Evolutionary conservation across 2,888 invertebrate genomes (phyloP).

Genomic region (Spilosoma lubricipeda): DNA sequence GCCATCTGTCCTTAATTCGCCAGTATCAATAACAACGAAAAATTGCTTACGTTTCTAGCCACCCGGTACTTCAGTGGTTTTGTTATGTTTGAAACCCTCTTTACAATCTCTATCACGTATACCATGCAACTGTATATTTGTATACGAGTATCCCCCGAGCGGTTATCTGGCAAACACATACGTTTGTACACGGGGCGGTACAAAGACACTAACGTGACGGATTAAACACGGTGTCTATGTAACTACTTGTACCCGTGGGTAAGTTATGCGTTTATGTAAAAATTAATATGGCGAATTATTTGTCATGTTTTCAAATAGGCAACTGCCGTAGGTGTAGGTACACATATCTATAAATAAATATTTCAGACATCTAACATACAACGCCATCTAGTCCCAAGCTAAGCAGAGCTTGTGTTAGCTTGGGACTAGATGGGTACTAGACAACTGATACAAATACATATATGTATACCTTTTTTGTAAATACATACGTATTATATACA

Average conservation of each 20-base stretch:
- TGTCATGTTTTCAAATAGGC: no score
- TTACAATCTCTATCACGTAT: conserved; percentile 16
- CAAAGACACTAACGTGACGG: conserved; percentile 56
- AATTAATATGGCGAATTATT: conserved; percentile 40
- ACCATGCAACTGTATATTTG: conserved; percentile 17
- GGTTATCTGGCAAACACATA: conserved; percentile 64
- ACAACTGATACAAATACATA: no score
- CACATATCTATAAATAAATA: no score
- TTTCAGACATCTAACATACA: no score
- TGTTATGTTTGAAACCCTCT: conserved; percentile 10
- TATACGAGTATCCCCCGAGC: conserved; percentile 42
- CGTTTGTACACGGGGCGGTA: conserved; percentile 50
- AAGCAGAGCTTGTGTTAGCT: no score
- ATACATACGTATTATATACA: no score
- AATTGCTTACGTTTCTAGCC: neutral
- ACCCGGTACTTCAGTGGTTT: neutral
- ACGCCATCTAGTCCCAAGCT: no score
- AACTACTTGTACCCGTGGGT: conserved; percentile 35
- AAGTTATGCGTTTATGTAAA: conserved; percentile 37
- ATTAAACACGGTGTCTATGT: conserved; percentile 50
- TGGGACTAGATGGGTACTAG: no score
- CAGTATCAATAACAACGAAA: conserved; percentile 1
- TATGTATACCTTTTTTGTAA: no score
- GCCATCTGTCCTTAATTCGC: no score
- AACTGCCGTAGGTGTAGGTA: no score